Percentiles rank a stretch among this genome's conserved stretches.
Conservation (phyloP, 2,113 vertebrate genomes). For the Apteryx mantelli region DNA sequence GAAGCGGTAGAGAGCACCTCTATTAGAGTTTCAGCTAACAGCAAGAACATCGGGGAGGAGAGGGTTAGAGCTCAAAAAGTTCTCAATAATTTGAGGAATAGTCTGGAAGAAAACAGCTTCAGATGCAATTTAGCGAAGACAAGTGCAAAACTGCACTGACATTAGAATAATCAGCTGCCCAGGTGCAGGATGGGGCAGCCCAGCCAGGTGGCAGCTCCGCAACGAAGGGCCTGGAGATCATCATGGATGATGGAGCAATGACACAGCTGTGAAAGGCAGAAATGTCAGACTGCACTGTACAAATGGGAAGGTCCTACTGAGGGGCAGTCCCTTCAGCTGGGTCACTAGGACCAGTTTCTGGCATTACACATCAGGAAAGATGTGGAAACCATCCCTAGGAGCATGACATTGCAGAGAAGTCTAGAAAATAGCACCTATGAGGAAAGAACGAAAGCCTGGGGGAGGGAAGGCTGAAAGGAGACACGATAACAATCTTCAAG, state of each 20-base stretch:
- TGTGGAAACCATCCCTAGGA: fast-evolving
- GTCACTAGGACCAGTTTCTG: neutral
- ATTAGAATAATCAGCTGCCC: neutral
- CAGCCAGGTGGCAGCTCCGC: neutral
- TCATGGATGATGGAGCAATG: neutral
- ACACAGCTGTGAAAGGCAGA: neutral
- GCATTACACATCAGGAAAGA: neutral
- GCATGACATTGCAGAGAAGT: neutral
- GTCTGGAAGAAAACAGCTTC: slow-evolving; percentile 10
- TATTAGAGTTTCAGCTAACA: neutral
- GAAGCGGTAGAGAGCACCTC: neutral
- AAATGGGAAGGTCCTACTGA: fast-evolving
- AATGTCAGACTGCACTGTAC: neutral
- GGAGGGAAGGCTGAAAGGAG: slow-evolving; percentile 1
- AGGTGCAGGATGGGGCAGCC: neutral
- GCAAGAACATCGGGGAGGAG: neutral
- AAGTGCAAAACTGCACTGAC: neutral
- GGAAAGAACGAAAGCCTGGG: neutral
- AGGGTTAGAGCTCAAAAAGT: neutral
- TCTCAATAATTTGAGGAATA: slow-evolving; percentile 17
- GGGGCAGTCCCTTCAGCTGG: neutral
- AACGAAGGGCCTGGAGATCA: neutral
- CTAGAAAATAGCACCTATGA: neutral
- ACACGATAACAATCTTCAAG: neutral
- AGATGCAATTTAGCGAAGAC: neutral